A percentile compares a stretch with the other conserved stretches of the same genome.
These are phyloP conservation scores for Psophia crepitans DNA, from an alignment of 2,113 vertebrate species.

Conservation along the genomic window DNA sequence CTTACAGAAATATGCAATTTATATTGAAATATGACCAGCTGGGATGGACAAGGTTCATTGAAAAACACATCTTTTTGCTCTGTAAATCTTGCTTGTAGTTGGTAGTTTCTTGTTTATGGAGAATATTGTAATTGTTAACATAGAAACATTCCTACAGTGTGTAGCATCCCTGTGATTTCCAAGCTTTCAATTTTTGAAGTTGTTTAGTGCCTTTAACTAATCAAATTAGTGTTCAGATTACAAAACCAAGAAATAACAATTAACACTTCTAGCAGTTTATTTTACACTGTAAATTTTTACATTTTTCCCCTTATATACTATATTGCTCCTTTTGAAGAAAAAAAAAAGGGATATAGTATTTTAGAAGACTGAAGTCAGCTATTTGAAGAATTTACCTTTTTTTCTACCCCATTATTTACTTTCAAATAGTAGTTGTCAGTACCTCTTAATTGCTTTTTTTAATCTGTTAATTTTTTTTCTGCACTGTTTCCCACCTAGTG, in stretches of 20 bases:
- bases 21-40: background rate
- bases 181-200: background rate
- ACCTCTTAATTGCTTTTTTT: background rate
- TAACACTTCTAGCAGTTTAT: background rate
- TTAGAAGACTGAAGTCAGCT: background rate
- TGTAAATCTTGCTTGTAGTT: background rate
- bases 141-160: background rate
- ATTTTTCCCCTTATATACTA: background rate
- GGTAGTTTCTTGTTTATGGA: background rate
- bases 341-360: background rate
- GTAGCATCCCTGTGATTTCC: background rate
- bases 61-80: background rate
- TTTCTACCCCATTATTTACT: background rate
- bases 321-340: too few species aligned
- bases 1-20: background rate
- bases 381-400: background rate
- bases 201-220: background rate
- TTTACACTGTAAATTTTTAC: background rate
- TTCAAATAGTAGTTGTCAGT: background rate
- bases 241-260: background rate
- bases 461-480: background rate
- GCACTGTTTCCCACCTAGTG: background rate
- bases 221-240: background rate
- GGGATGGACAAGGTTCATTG: background rate
- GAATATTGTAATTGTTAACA: background rate